Percentiles rank a stretch among this genome's conserved stretches.
Evolutionary conservation across 2,113 vertebrate genomes (phyloP).

Genomic region (Corapipo altera): DNA sequence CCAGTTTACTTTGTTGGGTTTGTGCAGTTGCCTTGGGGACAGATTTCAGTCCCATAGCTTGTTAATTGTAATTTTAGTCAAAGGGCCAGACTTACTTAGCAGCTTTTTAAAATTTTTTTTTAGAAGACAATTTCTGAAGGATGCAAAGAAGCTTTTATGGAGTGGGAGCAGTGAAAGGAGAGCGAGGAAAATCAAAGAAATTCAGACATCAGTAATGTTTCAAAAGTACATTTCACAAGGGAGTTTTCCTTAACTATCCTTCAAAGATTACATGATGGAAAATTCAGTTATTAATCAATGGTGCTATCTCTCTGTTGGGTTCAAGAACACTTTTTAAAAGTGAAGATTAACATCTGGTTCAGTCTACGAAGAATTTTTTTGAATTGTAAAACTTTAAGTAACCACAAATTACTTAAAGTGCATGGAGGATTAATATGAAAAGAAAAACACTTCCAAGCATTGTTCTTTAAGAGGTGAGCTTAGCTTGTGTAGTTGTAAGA

Average conservation of each 20-base stretch:
- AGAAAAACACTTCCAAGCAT: conserved; percentile 18
- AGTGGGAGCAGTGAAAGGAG: background rate
- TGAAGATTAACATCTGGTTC: conserved; percentile 31
- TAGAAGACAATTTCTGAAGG: background rate
- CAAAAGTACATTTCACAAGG: conserved; percentile 30
- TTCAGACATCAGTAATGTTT: conserved; percentile 7
- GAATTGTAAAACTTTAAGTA: conserved; percentile 31
- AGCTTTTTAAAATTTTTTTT: background rate
- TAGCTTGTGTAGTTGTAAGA: conserved; percentile 33
- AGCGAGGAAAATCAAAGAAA: background rate
- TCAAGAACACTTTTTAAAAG: background rate
- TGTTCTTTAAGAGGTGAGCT: conserved; percentile 60
- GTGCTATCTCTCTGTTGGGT: background rate
- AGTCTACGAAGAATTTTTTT: conserved; percentile 17
- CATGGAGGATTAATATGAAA: background rate
- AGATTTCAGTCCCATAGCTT: background rate
- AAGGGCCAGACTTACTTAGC: background rate
- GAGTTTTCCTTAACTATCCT: conserved; percentile 30
- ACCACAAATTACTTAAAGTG: conserved; percentile 10
- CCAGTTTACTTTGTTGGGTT: background rate
- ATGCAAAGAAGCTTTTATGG: background rate
- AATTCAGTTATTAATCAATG: conserved; percentile 34
- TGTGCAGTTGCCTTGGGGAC: background rate
- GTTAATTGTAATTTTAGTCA: background rate
- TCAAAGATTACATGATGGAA: conserved; percentile 12